Evolutionary conservation across 2,888 invertebrate species (phyloP).

Genomic region (Leucophenga montana): DNA sequence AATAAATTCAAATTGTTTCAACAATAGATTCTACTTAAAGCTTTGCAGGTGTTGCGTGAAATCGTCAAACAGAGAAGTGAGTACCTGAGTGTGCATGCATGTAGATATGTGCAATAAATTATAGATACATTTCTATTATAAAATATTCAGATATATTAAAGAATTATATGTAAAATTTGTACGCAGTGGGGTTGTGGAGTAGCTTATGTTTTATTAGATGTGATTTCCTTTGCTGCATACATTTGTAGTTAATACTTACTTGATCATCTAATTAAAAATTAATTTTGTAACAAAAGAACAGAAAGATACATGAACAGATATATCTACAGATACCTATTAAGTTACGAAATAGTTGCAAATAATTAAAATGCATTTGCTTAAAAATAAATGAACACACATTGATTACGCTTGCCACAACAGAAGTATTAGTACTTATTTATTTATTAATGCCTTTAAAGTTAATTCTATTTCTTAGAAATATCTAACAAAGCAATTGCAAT

Average conservation of each 20-base stretch:
- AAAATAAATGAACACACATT: not conserved
- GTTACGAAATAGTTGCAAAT: not conserved
- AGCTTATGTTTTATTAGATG: no score
- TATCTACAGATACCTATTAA: not conserved
- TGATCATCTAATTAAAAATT: no score
- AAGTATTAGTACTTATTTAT: no score
- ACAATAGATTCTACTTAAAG: conserved; percentile 13
- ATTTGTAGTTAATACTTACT: no score
- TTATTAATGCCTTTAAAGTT: not conserved
- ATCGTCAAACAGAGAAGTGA: not conserved
- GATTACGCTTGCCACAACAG: not conserved
- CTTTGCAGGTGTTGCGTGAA: conserved; percentile 9
- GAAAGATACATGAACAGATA: not conserved
- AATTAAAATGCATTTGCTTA: not conserved
- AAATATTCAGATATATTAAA: no score
- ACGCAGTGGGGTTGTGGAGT: no score
- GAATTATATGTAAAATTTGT: no score
- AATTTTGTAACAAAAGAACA: not conserved
- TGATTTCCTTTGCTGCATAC: no score
- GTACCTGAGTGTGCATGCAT: no score
- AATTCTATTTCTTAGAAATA: not conserved
- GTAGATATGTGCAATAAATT: no score
- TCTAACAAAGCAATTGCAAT: no score
- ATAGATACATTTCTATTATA: no score
- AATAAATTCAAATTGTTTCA: conserved; percentile 8